Evolutionary conservation across 2,797 vertebrate species (phyloP), one percentile per base, ranked within the genome.

Genomic region (Chelidonichthys spinosus): DNA sequence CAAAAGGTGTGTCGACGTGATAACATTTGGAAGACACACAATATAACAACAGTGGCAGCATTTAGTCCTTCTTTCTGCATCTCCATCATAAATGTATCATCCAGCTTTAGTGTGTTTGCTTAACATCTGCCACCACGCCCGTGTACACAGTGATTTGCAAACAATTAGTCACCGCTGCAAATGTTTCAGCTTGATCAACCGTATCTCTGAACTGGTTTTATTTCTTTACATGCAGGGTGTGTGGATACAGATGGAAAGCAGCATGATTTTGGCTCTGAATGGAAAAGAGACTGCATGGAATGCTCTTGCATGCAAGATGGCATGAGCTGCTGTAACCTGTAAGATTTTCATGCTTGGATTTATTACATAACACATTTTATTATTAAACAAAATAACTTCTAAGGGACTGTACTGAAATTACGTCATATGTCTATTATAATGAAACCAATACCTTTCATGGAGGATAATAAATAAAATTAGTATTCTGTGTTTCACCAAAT

Each of bases 171-270:
- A 44, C 32, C 17, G 7, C 9, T 17, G 36, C 2, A 63, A 5
- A 49, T 35, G 35, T 59, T 49, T 62, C 37, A 69, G 18, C 2
- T 36, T 44, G 35, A 56, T 67, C 42, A 74, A 25, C 42, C 17
- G 43, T 36, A 69, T 32, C n/a, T 60, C 53, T 77, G 46, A 66
- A 11, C 58, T 67, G 44, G 8, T 74, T 74, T 63, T 13, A 6
- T 86, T 76, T 81, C 6, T 71, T 72, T 56, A 54, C 32, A 35
- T 62, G 5, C 9, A 90, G 88, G 69, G 2, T 90, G 91, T 79
- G 53, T 81, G 53, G 87, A 92, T 70, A 7, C 42, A 3, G 78
- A 88, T 15, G 85, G 85, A 17, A 70, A 53, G n/a, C 44, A 52
- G 18, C 73, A 77, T 15, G 42, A 5, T 2, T 83, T 90, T 65